phyloP scores from a whole-genome alignment of 2,797 vertebrate genomes.

The Rhabdomys pumilio region DNA sequence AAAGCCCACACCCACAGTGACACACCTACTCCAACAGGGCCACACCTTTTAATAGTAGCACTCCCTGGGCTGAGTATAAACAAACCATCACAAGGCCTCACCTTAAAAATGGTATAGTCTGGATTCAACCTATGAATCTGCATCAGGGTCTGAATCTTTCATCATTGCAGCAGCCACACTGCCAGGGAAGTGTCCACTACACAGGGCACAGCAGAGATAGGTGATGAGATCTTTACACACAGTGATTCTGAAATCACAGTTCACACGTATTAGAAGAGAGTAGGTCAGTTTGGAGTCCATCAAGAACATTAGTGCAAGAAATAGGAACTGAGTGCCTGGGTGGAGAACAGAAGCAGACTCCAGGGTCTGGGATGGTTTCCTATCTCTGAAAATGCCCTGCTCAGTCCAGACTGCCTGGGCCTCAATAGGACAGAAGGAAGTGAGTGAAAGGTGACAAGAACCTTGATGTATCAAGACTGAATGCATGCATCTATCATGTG shows the following conservation, averaged over 20 bases:
- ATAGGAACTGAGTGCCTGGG: no score
- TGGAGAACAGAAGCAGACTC: background rate
- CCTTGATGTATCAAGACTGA: background rate
- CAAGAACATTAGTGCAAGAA: background rate
- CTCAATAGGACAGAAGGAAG: background rate
- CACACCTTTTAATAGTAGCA: no score
- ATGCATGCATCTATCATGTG: background rate
- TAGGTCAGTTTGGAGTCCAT: background rate
- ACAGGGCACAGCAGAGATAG: background rate
- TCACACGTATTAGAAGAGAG: background rate
- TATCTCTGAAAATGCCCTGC: background rate
- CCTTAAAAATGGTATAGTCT: background rate
- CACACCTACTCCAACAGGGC: no score
- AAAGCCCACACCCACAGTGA: no score
- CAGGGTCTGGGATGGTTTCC: background rate
- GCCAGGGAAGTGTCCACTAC: background rate
- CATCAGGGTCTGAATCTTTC: background rate
- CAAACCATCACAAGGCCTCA: background rate
- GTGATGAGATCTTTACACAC: background rate
- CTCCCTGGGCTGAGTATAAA: no score
- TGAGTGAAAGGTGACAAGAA: background rate
- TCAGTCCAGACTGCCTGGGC: background rate
- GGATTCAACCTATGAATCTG: background rate
- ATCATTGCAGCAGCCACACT: background rate
- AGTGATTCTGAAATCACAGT: background rate